Percentiles rank a stretch among this genome's conserved stretches.
Conservation (phyloP, 2,797 vertebrate species). For the Varecia variegata region DNA sequence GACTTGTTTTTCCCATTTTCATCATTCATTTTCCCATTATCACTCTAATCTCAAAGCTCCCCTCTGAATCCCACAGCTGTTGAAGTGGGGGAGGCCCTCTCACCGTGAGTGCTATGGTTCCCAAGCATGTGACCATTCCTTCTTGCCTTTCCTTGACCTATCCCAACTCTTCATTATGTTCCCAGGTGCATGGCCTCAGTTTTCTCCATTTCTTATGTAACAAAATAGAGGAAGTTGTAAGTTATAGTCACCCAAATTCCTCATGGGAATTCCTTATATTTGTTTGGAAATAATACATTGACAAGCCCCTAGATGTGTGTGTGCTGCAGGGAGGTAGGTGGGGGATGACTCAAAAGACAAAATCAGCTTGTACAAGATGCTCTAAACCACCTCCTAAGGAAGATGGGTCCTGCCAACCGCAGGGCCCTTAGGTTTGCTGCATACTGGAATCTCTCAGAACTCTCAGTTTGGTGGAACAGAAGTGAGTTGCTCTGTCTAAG, state of each 20-base stretch:
- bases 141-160: neutral
- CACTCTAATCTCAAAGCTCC: neutral
- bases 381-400: neutral
- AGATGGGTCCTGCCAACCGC: neutral
- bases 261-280: neutral
- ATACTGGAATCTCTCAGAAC: neutral
- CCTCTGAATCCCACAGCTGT: neutral
- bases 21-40: neutral
- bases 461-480: neutral
- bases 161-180: neutral
- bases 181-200: neutral
- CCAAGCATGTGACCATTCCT: neutral
- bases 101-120: neutral
- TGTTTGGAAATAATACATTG: neutral
- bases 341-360: neutral
- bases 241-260: neutral
- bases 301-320: neutral
- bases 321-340: neutral
- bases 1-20: neutral
- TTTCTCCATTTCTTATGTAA: neutral
- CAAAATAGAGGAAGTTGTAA: neutral
- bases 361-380: neutral
- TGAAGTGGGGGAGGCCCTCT: neutral
- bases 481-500: neutral
- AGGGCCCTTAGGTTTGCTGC: neutral